phyloP scores from a whole-genome alignment of 2,797 vertebrate species.

The Varecia variegata region DNA sequence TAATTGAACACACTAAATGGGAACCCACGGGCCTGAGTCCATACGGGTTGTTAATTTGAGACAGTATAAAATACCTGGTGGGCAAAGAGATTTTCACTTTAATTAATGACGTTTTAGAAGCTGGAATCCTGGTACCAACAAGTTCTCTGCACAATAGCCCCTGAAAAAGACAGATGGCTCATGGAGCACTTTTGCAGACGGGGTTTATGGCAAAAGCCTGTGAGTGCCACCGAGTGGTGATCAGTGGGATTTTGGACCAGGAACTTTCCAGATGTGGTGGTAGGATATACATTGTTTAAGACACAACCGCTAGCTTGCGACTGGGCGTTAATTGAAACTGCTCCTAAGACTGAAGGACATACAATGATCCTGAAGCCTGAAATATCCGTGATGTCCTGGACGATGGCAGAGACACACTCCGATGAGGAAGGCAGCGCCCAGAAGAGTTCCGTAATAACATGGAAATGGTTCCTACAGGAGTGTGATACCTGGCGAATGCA shows the following conservation, averaged over 20 bases:
- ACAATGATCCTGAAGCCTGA: neutral
- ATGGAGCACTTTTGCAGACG: neutral
- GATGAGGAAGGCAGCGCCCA: neutral
- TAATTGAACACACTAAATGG: neutral
- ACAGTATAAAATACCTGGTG: neutral
- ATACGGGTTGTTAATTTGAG: neutral
- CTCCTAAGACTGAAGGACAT: neutral
- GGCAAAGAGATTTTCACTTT: neutral
- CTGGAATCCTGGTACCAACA: neutral
- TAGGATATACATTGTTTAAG: neutral
- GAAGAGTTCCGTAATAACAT: neutral
- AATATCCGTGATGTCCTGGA: neutral
- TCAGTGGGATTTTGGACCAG: neutral
- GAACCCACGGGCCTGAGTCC: neutral
- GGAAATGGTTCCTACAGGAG: neutral
- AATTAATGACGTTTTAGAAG: neutral
- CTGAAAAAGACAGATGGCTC: neutral
- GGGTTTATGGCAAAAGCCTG: neutral
- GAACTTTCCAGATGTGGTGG: neutral
- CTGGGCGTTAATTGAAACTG: neutral
- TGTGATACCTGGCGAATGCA: neutral
- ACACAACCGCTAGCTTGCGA: neutral
- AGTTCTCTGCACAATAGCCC: neutral
- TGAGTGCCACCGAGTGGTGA: constrained; percentile 45
- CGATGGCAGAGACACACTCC: neutral